These are phyloP conservation scores for Drosophila pallidifrons DNA, from an alignment of 1,140 invertebrate species.

Conservation along the genomic window DNA sequence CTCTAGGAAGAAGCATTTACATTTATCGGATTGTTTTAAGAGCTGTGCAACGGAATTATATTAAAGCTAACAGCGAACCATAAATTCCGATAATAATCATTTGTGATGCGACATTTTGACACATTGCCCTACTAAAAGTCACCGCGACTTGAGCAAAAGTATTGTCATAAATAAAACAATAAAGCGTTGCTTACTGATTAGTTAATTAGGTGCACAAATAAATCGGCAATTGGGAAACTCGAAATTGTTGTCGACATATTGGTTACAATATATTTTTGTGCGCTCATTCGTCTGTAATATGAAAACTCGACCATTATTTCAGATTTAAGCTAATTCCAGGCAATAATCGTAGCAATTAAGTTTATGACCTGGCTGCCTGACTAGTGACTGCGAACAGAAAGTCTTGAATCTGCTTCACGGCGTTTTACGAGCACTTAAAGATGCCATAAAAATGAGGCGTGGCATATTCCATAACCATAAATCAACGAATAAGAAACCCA, in stretches of 20 bases:
- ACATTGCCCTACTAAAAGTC: not conserved
- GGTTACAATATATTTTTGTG: constrained; percentile 5
- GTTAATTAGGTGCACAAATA: constrained; percentile 18
- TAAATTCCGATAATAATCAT: not conserved
- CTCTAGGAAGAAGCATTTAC: no score
- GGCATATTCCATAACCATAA: constrained; percentile 60
- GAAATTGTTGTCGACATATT: constrained; percentile 17
- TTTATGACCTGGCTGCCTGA: constrained; percentile 49
- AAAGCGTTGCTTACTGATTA: constrained; percentile 17
- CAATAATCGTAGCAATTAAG: constrained; percentile 72
- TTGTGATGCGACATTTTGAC: not conserved
- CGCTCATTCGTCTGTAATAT: not conserved
- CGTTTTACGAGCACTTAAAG: constrained; percentile 56
- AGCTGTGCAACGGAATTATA: no score
- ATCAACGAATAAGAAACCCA: constrained; percentile 47
- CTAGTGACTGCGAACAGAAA: not conserved
- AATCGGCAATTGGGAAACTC: constrained; percentile 11
- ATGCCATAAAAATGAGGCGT: constrained; percentile 65
- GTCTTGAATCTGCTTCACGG: constrained; percentile 32
- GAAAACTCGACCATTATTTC: constrained; percentile 39
- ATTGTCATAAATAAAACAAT: constrained; percentile 16
- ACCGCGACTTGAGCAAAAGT: not conserved
- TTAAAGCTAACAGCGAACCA: not conserved
- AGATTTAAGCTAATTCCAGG: constrained; percentile 60
- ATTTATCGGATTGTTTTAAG: no score